Evolutionary conservation across 2,888 invertebrate genomes (phyloP).

Genomic region (Osedax fenrisi): DNA sequence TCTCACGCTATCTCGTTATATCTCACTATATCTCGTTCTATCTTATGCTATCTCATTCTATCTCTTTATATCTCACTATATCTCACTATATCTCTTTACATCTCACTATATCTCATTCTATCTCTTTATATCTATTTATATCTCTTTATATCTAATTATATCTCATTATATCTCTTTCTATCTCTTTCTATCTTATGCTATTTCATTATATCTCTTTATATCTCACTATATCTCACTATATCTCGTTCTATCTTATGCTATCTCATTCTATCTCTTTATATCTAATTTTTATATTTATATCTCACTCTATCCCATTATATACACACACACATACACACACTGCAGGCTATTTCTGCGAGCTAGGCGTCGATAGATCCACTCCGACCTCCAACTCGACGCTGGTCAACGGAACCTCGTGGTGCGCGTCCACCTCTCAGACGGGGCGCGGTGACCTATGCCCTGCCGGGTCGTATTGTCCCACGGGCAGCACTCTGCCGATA

Average conservation of each 20-base stretch:
- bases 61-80: neutral
- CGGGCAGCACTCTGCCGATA: slow-evolving; percentile 42
- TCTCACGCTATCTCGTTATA: neutral
- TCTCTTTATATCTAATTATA: neutral
- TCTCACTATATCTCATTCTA: neutral
- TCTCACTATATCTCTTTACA: neutral
- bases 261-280: neutral
- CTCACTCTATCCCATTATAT: neutral
- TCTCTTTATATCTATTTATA: neutral
- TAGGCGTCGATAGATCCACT: slow-evolving; percentile 41
- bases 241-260: neutral
- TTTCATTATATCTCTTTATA: neutral
- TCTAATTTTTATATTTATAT: too few species aligned
- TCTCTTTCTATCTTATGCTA: neutral
- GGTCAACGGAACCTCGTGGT: slow-evolving; percentile 35
- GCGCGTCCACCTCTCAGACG: slow-evolving; percentile 36
- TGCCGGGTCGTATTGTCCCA: slow-evolving; percentile 43
- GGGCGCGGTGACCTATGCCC: slow-evolving; percentile 46
- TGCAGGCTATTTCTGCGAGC: slow-evolving; percentile 44
- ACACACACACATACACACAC: neutral
- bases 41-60: neutral
- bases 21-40: neutral
- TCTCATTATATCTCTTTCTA: neutral
- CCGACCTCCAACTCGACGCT: slow-evolving; percentile 38
- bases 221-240: neutral